Base-by-base conservation (phyloP, 2,888 invertebrate species). In the Villa cingulata region DNA sequence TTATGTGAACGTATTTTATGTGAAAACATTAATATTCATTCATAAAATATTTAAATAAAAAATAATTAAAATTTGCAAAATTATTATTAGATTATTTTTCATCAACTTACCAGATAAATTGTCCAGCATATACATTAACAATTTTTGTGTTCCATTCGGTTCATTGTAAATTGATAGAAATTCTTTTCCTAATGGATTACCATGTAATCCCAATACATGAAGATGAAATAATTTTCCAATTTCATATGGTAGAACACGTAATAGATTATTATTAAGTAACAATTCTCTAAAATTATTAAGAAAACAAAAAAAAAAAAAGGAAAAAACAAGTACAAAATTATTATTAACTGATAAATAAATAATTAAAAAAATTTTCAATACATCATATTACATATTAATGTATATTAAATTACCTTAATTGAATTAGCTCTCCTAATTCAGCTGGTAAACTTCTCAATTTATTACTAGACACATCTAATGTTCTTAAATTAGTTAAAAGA, bases 141-240 rank as follows among this genome's bases (percentile, higher is more conserved):
- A 81, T 75, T 94, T 95, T 62, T 86, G 83, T 41, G 92, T 92
- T 46, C 96, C 96, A 68, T 92, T 91, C 60, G 82, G 81, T 72
- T 95, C 95, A 66, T 85, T 86, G 72, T 92, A 95, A 56, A 95
- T 77, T 54, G 84, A 80, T 70, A 90, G 77, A 70, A 95, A 84
- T 66, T 96, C 95, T 70, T 89, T 89, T 63, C 85, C 84, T 54
- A 97, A 76, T 37, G 95, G 96, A 75, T 97, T 97, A 20, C 94
- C 95, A 63, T 87, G 84, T 58, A 90, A 76, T 63, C 94, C 92
- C 57, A 98, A 77, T 62, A 87, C 80, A 70, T 92, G 88, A 55
- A 98, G 78, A 72, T 96, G 91, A 73, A 97, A 98, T 60, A 97
- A 77, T 72, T 94, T 94, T 58, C 98, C 98, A 60, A 98, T 76